These are phyloP conservation scores for Characodon lateralis DNA, from an alignment of 2,797 vertebrate species.

Conservation along the genomic window DNA sequence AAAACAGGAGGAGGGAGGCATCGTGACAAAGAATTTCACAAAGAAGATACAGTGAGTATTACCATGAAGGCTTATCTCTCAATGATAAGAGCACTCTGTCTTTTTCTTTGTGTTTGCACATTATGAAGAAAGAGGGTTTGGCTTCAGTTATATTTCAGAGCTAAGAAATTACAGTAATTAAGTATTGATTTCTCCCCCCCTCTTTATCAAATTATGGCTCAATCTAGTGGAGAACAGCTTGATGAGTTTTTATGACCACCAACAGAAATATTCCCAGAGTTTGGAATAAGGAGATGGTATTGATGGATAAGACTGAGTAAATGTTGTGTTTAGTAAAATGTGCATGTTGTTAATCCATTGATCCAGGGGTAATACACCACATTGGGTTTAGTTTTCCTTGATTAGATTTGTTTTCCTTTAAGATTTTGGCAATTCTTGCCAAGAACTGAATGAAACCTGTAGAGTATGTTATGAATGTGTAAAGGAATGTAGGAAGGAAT, in stretches of 20 bases:
- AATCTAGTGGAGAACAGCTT: neutral
- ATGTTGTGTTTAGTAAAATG: neutral
- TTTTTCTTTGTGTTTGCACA: neutral
- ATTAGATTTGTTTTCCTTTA: neutral
- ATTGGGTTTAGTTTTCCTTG: neutral
- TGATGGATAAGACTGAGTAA: neutral
- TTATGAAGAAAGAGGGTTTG: neutral
- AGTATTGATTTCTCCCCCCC: neutral
- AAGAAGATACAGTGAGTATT: conserved; percentile 98
- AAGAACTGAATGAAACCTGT: neutral
- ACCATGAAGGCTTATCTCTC: neutral
- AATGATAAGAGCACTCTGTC: neutral
- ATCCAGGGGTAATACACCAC: neutral
- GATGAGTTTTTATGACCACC: conserved; percentile 1
- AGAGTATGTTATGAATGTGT: neutral
- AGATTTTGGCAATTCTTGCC: neutral
- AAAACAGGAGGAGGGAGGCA: conserved; percentile 95
- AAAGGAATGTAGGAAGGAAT: neutral
- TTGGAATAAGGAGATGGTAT: neutral
- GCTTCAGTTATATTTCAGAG: neutral
- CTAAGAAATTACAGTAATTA: neutral
- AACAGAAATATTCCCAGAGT: neutral
- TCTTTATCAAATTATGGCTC: neutral
- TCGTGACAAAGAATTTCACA: conserved; percentile 98
- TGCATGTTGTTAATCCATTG: too few relatives aligned